These are phyloP conservation scores for Tokudaia tokunoshimensis DNA, from an alignment of 2,797 vertebrate genomes.

Conservation along the genomic window DNA sequence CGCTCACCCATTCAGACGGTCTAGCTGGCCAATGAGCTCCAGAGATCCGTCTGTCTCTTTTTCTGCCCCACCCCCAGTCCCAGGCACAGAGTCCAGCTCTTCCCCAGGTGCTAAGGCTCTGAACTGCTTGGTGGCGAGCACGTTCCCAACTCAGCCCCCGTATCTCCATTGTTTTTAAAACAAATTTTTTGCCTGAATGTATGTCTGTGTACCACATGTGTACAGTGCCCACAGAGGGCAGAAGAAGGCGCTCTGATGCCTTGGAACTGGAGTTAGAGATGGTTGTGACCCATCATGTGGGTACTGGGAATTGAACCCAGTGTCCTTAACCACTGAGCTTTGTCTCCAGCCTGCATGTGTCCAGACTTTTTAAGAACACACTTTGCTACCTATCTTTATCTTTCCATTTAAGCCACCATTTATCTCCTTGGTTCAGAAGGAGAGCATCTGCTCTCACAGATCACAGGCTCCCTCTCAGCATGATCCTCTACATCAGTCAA, in stretches of 20 bases:
- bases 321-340: neutral
- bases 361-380: conserved; percentile 6
- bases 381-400: neutral
- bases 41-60: neutral
- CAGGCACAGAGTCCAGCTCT: neutral
- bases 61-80: too few species aligned
- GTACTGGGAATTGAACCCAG: neutral
- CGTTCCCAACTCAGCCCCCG: neutral
- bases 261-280: neutral
- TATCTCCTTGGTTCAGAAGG: conserved; percentile 1
- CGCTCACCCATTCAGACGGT: neutral
- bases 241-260: neutral
- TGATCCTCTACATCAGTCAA: neutral
- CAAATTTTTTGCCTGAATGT: too few species aligned
- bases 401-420: conserved; percentile 19
- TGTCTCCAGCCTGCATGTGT: neutral
- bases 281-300: neutral
- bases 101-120: neutral
- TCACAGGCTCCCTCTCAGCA: neutral
- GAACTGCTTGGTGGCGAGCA: neutral
- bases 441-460: neutral
- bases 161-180: neutral
- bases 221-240: neutral
- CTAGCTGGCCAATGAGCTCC: too few species aligned
- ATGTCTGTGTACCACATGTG: neutral